phyloP scores from a whole-genome alignment of 2,797 vertebrate genomes.

The Urosaurus nigricauda region DNA sequence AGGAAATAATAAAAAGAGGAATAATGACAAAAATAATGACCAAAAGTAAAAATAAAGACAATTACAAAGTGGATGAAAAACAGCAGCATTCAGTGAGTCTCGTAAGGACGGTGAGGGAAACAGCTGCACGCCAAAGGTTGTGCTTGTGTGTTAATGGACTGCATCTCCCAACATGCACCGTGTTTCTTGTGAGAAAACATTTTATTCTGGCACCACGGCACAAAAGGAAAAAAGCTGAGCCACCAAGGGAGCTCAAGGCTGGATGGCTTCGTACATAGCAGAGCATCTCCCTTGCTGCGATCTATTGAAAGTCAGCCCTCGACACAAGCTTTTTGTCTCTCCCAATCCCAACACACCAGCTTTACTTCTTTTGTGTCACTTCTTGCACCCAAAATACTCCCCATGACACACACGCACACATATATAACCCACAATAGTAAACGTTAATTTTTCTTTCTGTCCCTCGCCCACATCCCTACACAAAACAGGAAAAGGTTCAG shows the following conservation, averaged over 20 bases:
- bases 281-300: too few relatives aligned
- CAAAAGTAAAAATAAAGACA: conserved; percentile 62
- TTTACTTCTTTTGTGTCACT: not conserved
- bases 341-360: not conserved
- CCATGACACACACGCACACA: not conserved
- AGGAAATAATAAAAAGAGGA: not conserved
- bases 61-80: conserved; percentile 75
- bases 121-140: conserved; percentile 75
- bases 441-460: accelerated
- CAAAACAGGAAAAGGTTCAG: not conserved
- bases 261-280: too few relatives aligned
- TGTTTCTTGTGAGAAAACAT: conserved; percentile 29
- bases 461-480: accelerated
- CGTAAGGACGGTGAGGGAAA: conserved; percentile 73
- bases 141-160: conserved; percentile 82
- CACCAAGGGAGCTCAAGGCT: not conserved
- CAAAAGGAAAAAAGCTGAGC: not conserved
- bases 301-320: too few relatives aligned
- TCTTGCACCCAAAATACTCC: not conserved
- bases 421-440: not conserved
- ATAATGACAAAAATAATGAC: not conserved
- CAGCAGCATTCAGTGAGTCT: conserved; percentile 85
- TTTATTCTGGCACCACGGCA: conserved; percentile 48
- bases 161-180: conserved; percentile 55
- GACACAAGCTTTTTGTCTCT: too few relatives aligned